These are phyloP conservation scores for Vicugna pacos DNA, from an alignment of 2,113 vertebrate genomes.

Conservation along the genomic window DNA sequence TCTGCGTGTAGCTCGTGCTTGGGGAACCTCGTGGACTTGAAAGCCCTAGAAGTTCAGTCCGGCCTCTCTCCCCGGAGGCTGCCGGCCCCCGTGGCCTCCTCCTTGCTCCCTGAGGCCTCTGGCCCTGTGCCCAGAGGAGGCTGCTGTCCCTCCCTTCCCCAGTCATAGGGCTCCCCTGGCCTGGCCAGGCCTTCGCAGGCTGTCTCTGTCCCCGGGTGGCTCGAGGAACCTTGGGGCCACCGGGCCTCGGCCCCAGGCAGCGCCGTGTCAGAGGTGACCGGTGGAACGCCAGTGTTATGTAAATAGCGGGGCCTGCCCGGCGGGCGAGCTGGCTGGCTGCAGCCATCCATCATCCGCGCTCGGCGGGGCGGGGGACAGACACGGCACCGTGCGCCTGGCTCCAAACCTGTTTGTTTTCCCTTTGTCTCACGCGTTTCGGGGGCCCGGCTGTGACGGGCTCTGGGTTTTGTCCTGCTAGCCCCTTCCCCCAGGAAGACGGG, in stretches of 20 bases:
- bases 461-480: constrained; percentile 88
- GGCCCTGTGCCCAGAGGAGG: not conserved
- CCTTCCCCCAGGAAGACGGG: constrained; percentile 55
- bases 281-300: constrained; percentile 96
- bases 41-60: not conserved
- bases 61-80: not conserved
- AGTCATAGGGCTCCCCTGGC: not conserved
- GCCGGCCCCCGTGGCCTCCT: not conserved
- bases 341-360: constrained; percentile 97
- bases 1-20: not conserved
- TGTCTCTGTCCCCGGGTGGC: constrained; percentile 18
- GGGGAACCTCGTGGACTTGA: not conserved
- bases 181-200: constrained; percentile 18
- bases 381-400: constrained; percentile 94
- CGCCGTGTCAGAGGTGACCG: constrained; percentile 89
- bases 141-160: not conserved
- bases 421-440: constrained; percentile 90
- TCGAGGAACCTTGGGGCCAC: constrained; percentile 75
- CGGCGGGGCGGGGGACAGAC: constrained; percentile 90
- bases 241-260: constrained; percentile 80
- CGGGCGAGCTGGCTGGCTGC: constrained; percentile 91
- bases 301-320: constrained; percentile 90
- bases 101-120: not conserved
- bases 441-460: constrained; percentile 90
- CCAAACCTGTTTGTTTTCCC: constrained; percentile 98